Evolutionary conservation across 2,797 vertebrate species (phyloP).

Genomic region (Propithecus deckenii): DNA sequence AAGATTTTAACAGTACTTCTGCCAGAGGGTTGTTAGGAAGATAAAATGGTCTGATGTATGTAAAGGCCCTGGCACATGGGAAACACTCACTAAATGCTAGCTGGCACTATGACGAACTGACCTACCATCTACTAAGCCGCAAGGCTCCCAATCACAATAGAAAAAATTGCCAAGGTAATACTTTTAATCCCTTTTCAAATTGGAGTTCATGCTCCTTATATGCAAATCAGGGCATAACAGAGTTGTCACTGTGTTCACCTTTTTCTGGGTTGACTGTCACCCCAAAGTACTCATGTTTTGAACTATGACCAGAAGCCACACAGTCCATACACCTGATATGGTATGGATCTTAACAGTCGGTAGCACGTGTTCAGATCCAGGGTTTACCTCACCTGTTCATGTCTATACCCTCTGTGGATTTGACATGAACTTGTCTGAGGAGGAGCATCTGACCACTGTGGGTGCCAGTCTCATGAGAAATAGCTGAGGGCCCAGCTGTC

Average conservation of each 20-base stretch:
- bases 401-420: neutral
- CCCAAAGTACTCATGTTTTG: neutral
- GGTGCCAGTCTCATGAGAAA: neutral
- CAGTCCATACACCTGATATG: rapidly evolving
- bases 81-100: neutral
- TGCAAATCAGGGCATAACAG: neutral
- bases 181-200: neutral
- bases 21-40: neutral
- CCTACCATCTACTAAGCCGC: too few relatives aligned
- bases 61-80: neutral
- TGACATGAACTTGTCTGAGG: neutral
- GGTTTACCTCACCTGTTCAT: neutral
- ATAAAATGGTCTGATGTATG: neutral
- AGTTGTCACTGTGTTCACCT: neutral
- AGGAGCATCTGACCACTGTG: neutral
- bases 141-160: neutral
- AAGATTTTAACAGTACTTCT: neutral
- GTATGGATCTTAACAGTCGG: too few relatives aligned
- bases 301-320: neutral
- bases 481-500: neutral
- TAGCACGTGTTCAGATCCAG: neutral
- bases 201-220: neutral
- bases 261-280: neutral
- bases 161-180: neutral
- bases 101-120: rapidly evolving